These are phyloP conservation scores for Alces alces DNA, from an alignment of 2,113 vertebrate genomes.

Conservation along the genomic window DNA sequence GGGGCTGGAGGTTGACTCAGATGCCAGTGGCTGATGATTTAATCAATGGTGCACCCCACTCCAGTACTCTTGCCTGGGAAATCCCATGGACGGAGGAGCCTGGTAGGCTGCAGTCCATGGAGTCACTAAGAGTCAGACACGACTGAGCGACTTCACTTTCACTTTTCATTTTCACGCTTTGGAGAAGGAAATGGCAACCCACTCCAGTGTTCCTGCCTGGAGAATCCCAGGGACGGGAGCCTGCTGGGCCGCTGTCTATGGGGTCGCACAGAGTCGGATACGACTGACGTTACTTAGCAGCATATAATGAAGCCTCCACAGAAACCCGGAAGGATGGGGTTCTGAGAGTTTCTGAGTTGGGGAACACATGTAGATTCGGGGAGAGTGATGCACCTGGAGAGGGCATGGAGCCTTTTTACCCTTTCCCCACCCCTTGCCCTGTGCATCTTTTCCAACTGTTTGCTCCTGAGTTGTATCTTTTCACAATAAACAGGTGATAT, in stretches of 20 bases:
- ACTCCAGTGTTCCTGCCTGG: too few relatives aligned
- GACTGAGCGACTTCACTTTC: too few relatives aligned
- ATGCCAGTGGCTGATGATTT: background rate
- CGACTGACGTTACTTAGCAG: too few relatives aligned
- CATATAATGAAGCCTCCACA: background rate
- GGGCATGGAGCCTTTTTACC: accelerated
- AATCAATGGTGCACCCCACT: background rate
- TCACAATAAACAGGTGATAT: background rate
- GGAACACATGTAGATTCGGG: background rate
- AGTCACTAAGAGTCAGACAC: too few relatives aligned
- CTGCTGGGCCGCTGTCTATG: too few relatives aligned
- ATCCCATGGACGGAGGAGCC: too few relatives aligned
- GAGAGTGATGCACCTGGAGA: background rate
- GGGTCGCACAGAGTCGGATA: too few relatives aligned
- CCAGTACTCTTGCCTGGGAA: too few relatives aligned
- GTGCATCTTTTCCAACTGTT: background rate
- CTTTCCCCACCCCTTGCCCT: background rate
- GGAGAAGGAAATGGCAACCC: too few relatives aligned
- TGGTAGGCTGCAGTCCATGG: too few relatives aligned
- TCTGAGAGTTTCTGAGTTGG: background rate
- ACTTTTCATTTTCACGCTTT: too few relatives aligned
- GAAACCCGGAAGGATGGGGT: background rate
- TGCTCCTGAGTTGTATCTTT: background rate
- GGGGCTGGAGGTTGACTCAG: background rate
- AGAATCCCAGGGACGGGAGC: too few relatives aligned